Conservation (phyloP, 2,888 invertebrate genomes). For the Cataglyphis albicans region DNA sequence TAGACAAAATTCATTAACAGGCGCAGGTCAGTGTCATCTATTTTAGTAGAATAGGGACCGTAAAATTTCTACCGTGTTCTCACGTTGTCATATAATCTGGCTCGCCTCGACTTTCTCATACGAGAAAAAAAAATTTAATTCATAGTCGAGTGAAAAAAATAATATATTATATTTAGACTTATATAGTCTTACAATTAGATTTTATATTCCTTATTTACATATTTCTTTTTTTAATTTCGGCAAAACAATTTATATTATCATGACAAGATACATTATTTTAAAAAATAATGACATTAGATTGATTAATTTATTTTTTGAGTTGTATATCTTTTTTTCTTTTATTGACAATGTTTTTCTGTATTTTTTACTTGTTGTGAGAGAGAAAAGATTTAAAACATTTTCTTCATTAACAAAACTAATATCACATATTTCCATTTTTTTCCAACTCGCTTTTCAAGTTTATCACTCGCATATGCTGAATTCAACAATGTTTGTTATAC, state of each 20-base stretch:
- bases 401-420: constrained; percentile 9
- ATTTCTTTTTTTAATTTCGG: not conserved
- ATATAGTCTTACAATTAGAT: not conserved
- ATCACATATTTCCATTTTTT: constrained; percentile 40
- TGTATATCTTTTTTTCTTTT: not conserved
- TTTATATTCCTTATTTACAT: not conserved
- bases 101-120: not conserved
- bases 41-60: constrained; percentile 4
- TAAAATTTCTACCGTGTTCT: not conserved
- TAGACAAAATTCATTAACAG: constrained; percentile 62
- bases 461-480: constrained; percentile 30
- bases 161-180: not conserved
- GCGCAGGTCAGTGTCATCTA: not conserved
- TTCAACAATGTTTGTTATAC: constrained; percentile 47
- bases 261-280: not conserved
- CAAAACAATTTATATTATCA: not conserved
- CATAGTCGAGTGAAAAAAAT: not conserved
- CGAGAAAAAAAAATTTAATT: not conserved
- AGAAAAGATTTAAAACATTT: constrained; percentile 31
- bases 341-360: not conserved
- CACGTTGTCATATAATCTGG: not conserved
- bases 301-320: not conserved
- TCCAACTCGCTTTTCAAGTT: constrained; percentile 35
- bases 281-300: not conserved
- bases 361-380: constrained; percentile 14